Percentiles rank a stretch among this genome's conserved stretches.
These are phyloP conservation scores for Daboia siamensis DNA, from an alignment of 2,113 vertebrate genomes.

Conservation along the genomic window DNA sequence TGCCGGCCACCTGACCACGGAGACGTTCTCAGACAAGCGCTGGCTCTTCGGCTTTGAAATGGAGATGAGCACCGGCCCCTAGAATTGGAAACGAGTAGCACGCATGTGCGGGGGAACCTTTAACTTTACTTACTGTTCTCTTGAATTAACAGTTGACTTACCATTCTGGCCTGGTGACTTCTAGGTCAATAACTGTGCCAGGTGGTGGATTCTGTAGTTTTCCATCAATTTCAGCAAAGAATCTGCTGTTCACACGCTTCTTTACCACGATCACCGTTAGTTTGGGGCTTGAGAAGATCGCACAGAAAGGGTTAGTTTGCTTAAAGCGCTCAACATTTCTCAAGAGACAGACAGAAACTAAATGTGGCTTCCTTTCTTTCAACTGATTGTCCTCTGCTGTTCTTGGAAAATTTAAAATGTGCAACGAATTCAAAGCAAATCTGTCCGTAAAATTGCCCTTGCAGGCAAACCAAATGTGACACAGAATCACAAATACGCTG, in stretches of 20 bases:
- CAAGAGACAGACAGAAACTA: background rate
- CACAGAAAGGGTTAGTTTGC: background rate
- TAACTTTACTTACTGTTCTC: no score
- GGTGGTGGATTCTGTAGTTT: constrained; percentile 85
- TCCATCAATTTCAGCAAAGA: constrained; percentile 76
- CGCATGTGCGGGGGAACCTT: no score
- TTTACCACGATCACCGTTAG: constrained; percentile 92
- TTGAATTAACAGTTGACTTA: constrained; percentile 52
- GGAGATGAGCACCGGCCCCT: no score
- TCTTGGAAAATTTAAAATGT: background rate
- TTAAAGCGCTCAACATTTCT: background rate
- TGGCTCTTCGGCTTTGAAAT: no score
- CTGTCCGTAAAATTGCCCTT: background rate
- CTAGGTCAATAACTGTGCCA: constrained; percentile 85
- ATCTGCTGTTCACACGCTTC: constrained; percentile 83
- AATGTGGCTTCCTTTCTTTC: background rate
- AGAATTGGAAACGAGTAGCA: no score
- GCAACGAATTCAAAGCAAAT: background rate
- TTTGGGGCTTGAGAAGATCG: constrained; percentile 74
- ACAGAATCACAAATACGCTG: background rate
- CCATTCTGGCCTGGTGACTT: constrained; percentile 95
- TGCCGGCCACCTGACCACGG: no score
- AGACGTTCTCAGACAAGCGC: no score
- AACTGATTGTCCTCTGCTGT: background rate
- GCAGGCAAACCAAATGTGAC: background rate